Conservation (phyloP, 2,888 invertebrate species). For the Leistus spinibarbis region DNA sequence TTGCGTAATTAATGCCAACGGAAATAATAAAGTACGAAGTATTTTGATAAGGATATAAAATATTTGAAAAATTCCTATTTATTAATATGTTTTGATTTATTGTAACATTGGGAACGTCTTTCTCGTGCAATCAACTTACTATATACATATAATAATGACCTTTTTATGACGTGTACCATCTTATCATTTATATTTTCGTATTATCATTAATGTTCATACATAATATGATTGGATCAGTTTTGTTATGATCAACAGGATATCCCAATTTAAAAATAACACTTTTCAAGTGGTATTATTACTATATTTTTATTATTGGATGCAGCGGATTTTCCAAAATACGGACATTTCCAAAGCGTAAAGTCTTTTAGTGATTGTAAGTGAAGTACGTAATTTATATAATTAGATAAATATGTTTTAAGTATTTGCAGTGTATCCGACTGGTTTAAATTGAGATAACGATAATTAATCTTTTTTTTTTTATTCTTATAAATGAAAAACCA, state of each 20-base stretch:
- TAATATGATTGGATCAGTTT: not conserved
- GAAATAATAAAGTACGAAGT: not conserved
- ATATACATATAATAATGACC: not conserved
- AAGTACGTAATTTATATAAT: not conserved
- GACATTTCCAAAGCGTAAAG: not conserved
- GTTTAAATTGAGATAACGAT: not conserved
- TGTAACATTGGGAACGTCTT: not conserved
- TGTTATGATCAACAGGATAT: not conserved
- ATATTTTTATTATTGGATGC: not conserved
- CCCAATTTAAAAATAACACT: not conserved
- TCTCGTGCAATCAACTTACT: not conserved
- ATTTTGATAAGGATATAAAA: not conserved
- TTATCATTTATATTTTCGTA: not conserved
- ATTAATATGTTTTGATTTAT: slow-evolving; percentile 1
- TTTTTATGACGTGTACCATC: not conserved
- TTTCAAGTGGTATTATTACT: not conserved
- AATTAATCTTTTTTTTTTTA: not conserved
- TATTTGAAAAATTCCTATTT: not conserved
- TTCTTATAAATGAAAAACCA: not conserved
- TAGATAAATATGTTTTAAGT: not conserved
- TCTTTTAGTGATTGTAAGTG: no score
- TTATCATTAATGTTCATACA: not conserved
- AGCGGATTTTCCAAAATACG: not conserved
- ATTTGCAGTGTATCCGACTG: not conserved
- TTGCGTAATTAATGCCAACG: not conserved